Evolutionary conservation across 2,888 invertebrate species (phyloP).

Genomic region (Sesamia inferens): DNA sequence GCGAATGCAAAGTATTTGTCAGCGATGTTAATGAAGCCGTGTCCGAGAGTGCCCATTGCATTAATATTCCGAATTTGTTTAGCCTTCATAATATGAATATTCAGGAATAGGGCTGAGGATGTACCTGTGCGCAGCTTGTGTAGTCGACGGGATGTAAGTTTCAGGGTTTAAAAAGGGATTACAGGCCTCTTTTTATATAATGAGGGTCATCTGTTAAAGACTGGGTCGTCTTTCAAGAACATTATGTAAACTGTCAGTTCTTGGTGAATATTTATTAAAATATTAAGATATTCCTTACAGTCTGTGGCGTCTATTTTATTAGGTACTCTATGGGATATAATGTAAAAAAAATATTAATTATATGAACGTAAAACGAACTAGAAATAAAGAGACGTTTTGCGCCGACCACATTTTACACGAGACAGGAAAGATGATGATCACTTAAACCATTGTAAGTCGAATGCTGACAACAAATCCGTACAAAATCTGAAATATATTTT

Average conservation of each 20-base stretch:
- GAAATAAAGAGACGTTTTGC: background rate
- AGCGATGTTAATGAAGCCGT: conserved; percentile 53
- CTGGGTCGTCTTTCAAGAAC: background rate
- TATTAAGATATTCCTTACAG: no score
- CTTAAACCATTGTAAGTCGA: background rate
- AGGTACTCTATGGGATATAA: background rate
- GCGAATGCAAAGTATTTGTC: conserved; percentile 61
- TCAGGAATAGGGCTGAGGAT: conserved; percentile 40
- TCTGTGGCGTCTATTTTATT: background rate
- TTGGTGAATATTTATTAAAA: background rate
- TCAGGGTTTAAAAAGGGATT: conserved; percentile 4
- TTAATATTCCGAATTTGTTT: conserved; percentile 63
- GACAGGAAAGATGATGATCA: background rate
- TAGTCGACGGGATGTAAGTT: conserved; percentile 28
- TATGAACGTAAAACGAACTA: background rate
- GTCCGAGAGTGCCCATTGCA: conserved; percentile 55
- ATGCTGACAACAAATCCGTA: background rate
- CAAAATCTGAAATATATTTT: background rate
- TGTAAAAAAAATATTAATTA: background rate
- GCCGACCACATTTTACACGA: background rate
- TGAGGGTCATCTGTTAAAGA: background rate
- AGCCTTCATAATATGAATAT: conserved; percentile 56
- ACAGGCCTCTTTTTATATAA: background rate
- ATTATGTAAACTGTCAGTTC: background rate
- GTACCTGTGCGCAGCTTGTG: conserved; percentile 38